Percentiles rank a stretch among this genome's conserved stretches.
These are phyloP conservation scores for Drosophila pseudotakahashii DNA, from an alignment of 2,888 invertebrate species.

Conservation along the genomic window DNA sequence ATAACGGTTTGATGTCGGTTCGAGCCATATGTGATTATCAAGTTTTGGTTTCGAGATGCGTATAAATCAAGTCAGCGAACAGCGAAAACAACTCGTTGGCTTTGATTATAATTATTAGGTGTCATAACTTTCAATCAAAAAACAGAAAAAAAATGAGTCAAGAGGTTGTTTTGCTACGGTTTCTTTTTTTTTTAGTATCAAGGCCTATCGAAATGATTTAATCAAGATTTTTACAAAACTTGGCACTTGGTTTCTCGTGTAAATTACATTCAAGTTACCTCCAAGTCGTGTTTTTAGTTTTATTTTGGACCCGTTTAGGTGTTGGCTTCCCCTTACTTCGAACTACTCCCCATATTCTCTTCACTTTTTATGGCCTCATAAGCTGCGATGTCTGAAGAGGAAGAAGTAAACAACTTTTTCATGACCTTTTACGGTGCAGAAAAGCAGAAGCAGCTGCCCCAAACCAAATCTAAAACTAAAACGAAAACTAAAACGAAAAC, in stretches of 20 bases:
- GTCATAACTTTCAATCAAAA: conserved; percentile 43
- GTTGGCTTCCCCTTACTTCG: conserved; percentile 16
- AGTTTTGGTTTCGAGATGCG: conserved; percentile 15
- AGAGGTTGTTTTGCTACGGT: conserved; percentile 1
- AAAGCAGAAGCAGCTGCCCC: conserved; percentile 25
- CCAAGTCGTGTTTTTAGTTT: conserved; percentile 47
- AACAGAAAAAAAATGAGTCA: not conserved
- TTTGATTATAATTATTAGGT: conserved; percentile 42
- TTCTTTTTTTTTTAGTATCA: conserved; percentile 10
- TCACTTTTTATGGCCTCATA: conserved; percentile 59
- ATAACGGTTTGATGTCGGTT: conserved; percentile 43
- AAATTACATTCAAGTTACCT: conserved; percentile 60
- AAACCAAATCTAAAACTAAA: conserved; percentile 24
- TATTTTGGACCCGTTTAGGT: conserved; percentile 40
- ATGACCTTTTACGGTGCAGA: conserved; percentile 64
- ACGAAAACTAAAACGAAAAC: conserved; percentile 14
- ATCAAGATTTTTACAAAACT: conserved; percentile 23
- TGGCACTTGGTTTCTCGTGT: conserved; percentile 47
- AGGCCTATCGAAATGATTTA: conserved; percentile 17
- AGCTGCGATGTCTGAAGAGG: conserved; percentile 11
- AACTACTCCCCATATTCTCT: conserved; percentile 17
- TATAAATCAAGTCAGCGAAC: conserved; percentile 31
- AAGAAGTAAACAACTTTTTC: conserved; percentile 52
- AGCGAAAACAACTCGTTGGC: conserved; percentile 19
- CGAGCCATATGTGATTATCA: conserved; percentile 28